Base-by-base conservation (phyloP, 1,140 invertebrate genomes). In the Sminthurinus signatus region DNA sequence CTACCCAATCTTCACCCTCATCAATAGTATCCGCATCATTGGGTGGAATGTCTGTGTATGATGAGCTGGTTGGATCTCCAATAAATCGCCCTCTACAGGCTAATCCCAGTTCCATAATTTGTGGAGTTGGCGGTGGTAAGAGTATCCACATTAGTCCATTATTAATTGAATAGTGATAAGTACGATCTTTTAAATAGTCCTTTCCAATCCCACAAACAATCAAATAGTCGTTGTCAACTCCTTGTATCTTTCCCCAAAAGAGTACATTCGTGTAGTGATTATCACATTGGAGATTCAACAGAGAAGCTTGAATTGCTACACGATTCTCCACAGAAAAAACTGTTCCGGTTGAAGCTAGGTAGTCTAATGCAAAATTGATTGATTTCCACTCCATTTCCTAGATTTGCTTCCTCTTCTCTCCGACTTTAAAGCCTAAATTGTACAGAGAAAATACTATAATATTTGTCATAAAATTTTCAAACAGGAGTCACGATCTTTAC, bases 171-270 rank as follows among this genome's bases (percentile, higher is more conserved):
- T 88, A 90, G 74, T 85, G 88, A 75, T 83, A 89, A 42, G 80
- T 80, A 66, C 81, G 80, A 65, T 83, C 82, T 28, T 76, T 73
- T 2, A 88, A 72, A 31, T 82, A 85, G 72, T 89, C 86, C 48
- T 80, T 83, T 21, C 78, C 77, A 62, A 85, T 86, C 17, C 87
- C 87, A 72, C 82, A 88, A 2, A 85, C 83, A 43, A 90, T 81
- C 70, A 86, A 85, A 73, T 89, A 90, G 76, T 89, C 87, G 5
- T 76, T 78, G 44, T 82, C 78, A 0, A 80, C 75, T 0, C 85
- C 87, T 58, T 82, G 80, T 42, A 90, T 83, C 73, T 81, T 81
- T 1, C 87, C 88, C 85, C 86, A 88, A 65, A 88, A 87, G 66
- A 83, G 88, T 52, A 86, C 81, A 64, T 83, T 82, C 1, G 76